These are phyloP conservation scores for Tichodroma muraria DNA, from an alignment of 2,113 vertebrate species.

Conservation along the genomic window DNA sequence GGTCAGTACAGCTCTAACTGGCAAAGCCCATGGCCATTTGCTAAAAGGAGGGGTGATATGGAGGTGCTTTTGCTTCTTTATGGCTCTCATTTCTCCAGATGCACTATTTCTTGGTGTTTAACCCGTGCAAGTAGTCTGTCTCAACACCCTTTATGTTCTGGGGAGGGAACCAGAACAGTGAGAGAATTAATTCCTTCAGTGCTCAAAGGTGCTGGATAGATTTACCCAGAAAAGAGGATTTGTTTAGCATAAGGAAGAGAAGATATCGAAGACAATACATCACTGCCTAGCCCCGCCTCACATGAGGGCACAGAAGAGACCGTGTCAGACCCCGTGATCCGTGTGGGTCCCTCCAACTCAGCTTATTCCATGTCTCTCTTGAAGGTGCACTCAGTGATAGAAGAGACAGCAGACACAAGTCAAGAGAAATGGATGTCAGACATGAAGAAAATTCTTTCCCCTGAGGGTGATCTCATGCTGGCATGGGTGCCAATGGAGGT, in stretches of 20 bases:
- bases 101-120: background rate
- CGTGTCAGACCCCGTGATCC: rapidly evolving
- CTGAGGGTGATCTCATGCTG: background rate
- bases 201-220: background rate
- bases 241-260: background rate
- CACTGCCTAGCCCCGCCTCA: background rate
- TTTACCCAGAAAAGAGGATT: background rate
- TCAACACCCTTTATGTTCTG: background rate
- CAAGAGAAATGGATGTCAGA: background rate
- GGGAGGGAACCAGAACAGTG: background rate
- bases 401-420: background rate
- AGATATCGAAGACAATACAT: background rate
- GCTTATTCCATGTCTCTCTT: background rate
- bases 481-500: background rate
- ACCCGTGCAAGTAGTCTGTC: background rate
- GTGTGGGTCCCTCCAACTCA: background rate
- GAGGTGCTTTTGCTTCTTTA: background rate
- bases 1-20: background rate
- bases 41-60: background rate
- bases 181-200: background rate
- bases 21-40: background rate
- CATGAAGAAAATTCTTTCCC: background rate
- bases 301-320: background rate
- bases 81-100: background rate
- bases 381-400: background rate